Percentiles rank a stretch among this genome's conserved stretches.
phyloP scores from a whole-genome alignment of 2,888 invertebrate species.

The Drosophila hawaiiensis region DNA sequence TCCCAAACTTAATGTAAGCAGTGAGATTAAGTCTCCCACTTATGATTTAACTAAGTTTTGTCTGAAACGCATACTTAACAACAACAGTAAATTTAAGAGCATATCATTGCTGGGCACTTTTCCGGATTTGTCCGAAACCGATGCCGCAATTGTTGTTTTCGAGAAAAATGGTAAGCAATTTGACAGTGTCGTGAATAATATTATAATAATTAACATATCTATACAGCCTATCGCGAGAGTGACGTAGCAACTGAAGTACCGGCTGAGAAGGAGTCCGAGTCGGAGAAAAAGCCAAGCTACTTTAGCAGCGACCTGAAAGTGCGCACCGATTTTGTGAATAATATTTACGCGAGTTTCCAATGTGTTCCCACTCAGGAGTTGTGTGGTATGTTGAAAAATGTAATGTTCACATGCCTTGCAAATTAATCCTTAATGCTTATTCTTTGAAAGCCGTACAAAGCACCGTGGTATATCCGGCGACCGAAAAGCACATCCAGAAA shows the following conservation, averaged over 20 bases:
- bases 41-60: conserved; percentile 89
- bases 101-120: conserved; percentile 89
- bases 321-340: conserved; percentile 90
- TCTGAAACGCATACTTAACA: conserved; percentile 89
- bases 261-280: conserved; percentile 3
- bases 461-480: conserved; percentile 96
- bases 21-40: conserved; percentile 55
- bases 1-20: conserved; percentile 42
- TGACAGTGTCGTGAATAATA: not conserved
- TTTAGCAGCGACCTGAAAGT: conserved; percentile 88
- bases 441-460: conserved; percentile 90
- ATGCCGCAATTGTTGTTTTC: conserved; percentile 90
- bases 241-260: conserved; percentile 72
- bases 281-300: conserved; percentile 81
- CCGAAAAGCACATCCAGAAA: conserved; percentile 95
- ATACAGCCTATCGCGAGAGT: conserved; percentile 87
- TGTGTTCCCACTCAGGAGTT: conserved; percentile 88
- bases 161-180: conserved; percentile 89
- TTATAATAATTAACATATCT: not conserved
- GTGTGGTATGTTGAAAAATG: conserved; percentile 87
- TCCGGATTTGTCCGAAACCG: conserved; percentile 85
- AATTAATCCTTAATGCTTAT: not conserved
- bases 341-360: conserved; percentile 93
- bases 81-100: conserved; percentile 90
- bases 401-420: not conserved